These are phyloP conservation scores for Nomada fucata DNA, from an alignment of 2,888 invertebrate genomes.

Conservation along the genomic window DNA sequence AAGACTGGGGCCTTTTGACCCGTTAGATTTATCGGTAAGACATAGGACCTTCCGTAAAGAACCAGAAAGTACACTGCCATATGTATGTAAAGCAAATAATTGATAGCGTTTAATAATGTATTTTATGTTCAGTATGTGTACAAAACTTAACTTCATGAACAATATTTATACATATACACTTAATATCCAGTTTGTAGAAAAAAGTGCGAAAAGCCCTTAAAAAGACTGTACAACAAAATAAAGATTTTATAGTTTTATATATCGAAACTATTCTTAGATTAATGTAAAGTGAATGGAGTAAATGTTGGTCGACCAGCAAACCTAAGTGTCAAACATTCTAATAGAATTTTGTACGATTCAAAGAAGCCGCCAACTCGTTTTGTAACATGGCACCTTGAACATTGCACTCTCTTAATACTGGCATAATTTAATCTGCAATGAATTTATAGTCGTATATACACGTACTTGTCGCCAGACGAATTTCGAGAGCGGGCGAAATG, in stretches of 20 bases:
- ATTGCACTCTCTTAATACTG: neutral
- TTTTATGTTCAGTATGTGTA: conserved; percentile 71
- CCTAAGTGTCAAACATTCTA: neutral
- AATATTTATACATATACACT: conserved; percentile 65
- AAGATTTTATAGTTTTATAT: conserved; percentile 78
- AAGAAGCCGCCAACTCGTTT: conserved; percentile 28
- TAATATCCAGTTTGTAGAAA: conserved; percentile 40
- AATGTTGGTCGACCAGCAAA: neutral
- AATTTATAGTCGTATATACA: neutral
- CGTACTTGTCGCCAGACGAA: neutral
- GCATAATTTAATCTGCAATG: neutral
- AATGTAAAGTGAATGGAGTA: neutral
- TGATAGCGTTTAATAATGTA: conserved; percentile 57
- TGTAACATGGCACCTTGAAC: conserved; percentile 14
- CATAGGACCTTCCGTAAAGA: conserved; percentile 69
- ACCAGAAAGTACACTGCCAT: conserved; percentile 81
- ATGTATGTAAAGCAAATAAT: conserved; percentile 59
- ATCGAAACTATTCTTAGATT: conserved; percentile 22
- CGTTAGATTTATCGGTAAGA: conserved; percentile 68
- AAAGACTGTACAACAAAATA: conserved; percentile 75
- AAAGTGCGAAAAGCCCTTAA: conserved; percentile 38
- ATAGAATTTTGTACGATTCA: neutral
- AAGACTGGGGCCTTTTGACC: conserved; percentile 77
- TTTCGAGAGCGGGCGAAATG: conserved; percentile 22
- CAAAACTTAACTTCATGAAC: conserved; percentile 59